Base-by-base conservation (phyloP, 1,140 invertebrate genomes). In the Scaptomyza pallida region DNA sequence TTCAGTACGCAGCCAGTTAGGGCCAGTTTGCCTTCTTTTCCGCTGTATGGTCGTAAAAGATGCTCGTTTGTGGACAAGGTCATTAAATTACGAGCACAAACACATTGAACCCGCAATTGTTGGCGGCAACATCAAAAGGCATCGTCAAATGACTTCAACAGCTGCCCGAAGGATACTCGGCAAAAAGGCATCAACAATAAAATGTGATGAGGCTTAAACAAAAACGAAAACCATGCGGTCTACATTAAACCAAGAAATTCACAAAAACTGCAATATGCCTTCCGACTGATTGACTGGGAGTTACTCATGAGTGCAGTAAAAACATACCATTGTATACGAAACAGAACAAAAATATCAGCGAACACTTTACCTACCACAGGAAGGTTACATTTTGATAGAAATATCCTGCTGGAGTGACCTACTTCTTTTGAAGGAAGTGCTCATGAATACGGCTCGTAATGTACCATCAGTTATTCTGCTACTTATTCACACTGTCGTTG, bases 131-230 rank as follows among this genome's bases (percentile, higher is more conserved):
- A 69, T 73, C 75, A 75, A 72, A 75, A 83, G 78, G 65, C 68
- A 57, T 78, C 74, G 70, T 63, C 75, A 72, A 78, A 79, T 79
- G 67, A 62, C 76, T 80, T 76, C 9, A 70, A 51, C 72, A 85
- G 76, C 72, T 59, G 44, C 44, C 45, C 37, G 10, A 52, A 30
- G 16, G 30, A 40, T 48, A 21, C 41, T n/a, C 19, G 8, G 26
- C 26, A 56, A 59, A 62, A 60, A 61, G 64, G 73, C 47, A 76
- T 55, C 75, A 67, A 56, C 56, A 57, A 79, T 80, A 62, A 80
- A 83, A 65, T 33, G 43, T 75, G 57, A 78, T 56, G 71, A 60
- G 56, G 65, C 48, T 72, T 60, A 82, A 75, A 64, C 69, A 56
- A 75, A 72, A 77, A 43, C 61, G 68, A 80, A 78, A 57, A 68